Percentiles rank a stretch among this genome's conserved stretches.
These are phyloP conservation scores for Xiphias gladius DNA, from an alignment of 2,113 vertebrate genomes.

Conservation along the genomic window DNA sequence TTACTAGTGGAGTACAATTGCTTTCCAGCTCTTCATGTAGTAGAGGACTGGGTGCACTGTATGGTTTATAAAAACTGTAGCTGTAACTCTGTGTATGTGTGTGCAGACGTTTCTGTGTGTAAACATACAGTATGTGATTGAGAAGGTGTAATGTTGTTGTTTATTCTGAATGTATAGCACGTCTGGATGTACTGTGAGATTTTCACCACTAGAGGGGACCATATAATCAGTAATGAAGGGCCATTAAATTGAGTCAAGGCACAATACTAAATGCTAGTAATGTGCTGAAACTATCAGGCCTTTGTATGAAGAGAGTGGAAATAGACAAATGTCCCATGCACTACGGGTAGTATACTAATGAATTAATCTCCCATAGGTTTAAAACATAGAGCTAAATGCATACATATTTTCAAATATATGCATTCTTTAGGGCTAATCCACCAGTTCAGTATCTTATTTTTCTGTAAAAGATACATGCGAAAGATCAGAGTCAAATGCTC, in stretches of 20 bases:
- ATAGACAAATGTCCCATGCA: neutral
- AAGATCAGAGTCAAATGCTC: neutral
- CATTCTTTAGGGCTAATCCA: neutral
- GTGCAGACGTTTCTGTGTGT: rapidly evolving
- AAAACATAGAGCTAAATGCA: neutral
- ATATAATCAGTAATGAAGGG: constrained; percentile 22
- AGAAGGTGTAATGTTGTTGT: neutral
- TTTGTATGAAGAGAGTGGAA: neutral
- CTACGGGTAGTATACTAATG: neutral
- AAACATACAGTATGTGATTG: neutral
- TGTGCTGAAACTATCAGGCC: neutral
- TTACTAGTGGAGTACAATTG: neutral
- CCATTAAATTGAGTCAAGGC: rapidly evolving
- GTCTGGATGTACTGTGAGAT: constrained; percentile 11
- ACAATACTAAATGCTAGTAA: neutral
- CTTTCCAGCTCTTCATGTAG: neutral
- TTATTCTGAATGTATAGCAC: neutral
- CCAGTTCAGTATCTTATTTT: neutral
- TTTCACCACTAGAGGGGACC: constrained; percentile 66
- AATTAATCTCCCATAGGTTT: neutral
- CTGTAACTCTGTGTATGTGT: neutral
- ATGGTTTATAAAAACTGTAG: neutral
- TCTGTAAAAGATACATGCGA: neutral
- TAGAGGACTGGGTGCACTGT: neutral
- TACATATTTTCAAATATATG: neutral